Evolutionary conservation across 35 echinoderm and acorn worm genomes (phyloP).

Genomic region (Eucidaris tribuloides): DNA sequence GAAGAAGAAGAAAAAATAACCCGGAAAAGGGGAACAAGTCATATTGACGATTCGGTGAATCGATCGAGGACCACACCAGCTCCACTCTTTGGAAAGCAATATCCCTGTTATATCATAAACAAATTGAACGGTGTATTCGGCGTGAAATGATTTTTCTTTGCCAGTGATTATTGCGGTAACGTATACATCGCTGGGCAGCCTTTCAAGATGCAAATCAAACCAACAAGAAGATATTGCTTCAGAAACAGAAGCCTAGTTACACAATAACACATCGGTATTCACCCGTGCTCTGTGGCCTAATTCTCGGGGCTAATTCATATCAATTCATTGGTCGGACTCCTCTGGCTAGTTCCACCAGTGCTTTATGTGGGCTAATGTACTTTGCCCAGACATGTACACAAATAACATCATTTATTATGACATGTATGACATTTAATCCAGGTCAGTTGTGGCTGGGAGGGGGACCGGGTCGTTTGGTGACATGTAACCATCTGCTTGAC

Average conservation of each 20-base stretch:
- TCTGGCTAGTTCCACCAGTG: slow-evolving; percentile 14
- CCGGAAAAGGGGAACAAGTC: not conserved
- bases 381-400: slow-evolving; percentile 38
- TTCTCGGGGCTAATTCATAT: slow-evolving; percentile 14
- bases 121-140: slow-evolving; percentile 31
- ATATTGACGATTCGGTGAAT: slow-evolving; percentile 15
- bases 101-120: slow-evolving; percentile 28
- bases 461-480: not conserved
- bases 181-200: not conserved
- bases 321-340: slow-evolving; percentile 29
- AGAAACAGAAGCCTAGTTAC: not conserved
- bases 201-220: not conserved
- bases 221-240: not conserved
- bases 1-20: not conserved
- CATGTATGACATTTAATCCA: slow-evolving; percentile 33
- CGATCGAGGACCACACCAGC: slow-evolving; percentile 19
- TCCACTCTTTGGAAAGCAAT: too few relatives aligned
- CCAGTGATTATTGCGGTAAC: not conserved
- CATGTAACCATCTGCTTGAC: slow-evolving; percentile 33
- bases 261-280: not conserved
- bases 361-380: slow-evolving; percentile 35
- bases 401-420: slow-evolving; percentile 30
- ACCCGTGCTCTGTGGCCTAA: slow-evolving; percentile 16
- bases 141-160: slow-evolving; percentile 16
- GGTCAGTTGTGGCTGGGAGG: slow-evolving; percentile 18